Conservation (phyloP, 1,140 invertebrate genomes). For the Ptiloglossa arizonensis region DNA sequence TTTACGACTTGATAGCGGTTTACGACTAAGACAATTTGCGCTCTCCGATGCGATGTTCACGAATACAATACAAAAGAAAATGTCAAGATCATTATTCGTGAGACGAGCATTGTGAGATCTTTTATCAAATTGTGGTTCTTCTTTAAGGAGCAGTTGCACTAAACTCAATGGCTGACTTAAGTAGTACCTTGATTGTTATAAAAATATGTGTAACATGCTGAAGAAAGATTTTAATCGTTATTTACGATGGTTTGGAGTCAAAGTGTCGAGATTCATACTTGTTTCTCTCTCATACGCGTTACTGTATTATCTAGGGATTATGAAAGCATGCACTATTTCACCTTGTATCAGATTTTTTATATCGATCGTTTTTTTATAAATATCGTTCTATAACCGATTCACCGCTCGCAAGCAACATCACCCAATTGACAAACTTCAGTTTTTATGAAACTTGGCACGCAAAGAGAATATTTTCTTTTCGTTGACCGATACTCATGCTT, state of each 20-base stretch:
- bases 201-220: not conserved
- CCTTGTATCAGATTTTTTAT: too few relatives aligned
- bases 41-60: not conserved
- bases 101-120: constrained; percentile 19
- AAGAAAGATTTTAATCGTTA: not conserved
- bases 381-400: too few relatives aligned
- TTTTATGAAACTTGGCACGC: too few relatives aligned
- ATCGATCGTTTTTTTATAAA: too few relatives aligned
- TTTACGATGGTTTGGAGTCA: not conserved
- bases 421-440: too few relatives aligned
- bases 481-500: too few relatives aligned
- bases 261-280: too few relatives aligned
- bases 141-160: constrained; percentile 16
- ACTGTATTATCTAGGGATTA: too few relatives aligned
- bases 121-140: constrained; percentile 5
- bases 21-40: constrained; percentile 11
- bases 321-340: too few relatives aligned
- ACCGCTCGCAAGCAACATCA: too few relatives aligned
- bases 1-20: constrained; percentile 34
- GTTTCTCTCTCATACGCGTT: too few relatives aligned
- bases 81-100: constrained; percentile 18
- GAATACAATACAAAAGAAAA: not conserved
- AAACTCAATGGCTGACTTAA: not conserved
- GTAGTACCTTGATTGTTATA: not conserved
- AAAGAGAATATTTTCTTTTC: too few relatives aligned